Conservation (phyloP, 2,113 vertebrate genomes). For the Trochalopteron elliotii region DNA sequence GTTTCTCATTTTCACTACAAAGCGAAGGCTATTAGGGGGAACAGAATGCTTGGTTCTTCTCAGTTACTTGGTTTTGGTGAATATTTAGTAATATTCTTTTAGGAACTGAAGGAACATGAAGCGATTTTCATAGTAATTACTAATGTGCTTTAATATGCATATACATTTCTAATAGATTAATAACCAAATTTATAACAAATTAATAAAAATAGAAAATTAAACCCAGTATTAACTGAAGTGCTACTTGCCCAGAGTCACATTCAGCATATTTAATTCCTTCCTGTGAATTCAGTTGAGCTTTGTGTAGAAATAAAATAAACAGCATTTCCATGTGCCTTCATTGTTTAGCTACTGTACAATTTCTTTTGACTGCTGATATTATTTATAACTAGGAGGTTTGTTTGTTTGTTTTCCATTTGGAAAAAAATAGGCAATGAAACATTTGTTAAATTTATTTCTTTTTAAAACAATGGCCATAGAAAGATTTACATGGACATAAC, state of each 20-base stretch:
- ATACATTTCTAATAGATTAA: background rate
- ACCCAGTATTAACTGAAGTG: background rate
- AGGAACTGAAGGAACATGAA: background rate
- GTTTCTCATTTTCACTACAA: background rate
- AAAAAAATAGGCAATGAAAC: conserved; percentile 26
- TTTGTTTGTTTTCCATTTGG: conserved; percentile 47
- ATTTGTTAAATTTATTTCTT: conserved; percentile 32
- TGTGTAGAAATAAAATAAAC: conserved; percentile 3
- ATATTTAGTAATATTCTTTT: background rate
- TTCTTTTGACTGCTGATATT: conserved; percentile 41
- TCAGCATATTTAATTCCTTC: background rate
- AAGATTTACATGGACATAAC: conserved; percentile 29
- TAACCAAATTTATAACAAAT: background rate
- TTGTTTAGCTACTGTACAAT: conserved; percentile 30
- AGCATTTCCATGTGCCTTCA: conserved; percentile 19
- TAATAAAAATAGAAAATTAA: conserved; percentile 14
- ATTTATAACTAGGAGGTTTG: conserved; percentile 31
- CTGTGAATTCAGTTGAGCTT: background rate
- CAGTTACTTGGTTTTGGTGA: background rate
- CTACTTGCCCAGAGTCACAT: background rate
- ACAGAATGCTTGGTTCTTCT: background rate
- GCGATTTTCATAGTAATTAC: background rate
- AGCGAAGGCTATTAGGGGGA: background rate
- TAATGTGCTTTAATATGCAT: background rate
- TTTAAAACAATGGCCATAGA: conserved; percentile 12